Evolutionary conservation across 1,140 invertebrate genomes (phyloP).

Genomic region (Lepidurus couesii): DNA sequence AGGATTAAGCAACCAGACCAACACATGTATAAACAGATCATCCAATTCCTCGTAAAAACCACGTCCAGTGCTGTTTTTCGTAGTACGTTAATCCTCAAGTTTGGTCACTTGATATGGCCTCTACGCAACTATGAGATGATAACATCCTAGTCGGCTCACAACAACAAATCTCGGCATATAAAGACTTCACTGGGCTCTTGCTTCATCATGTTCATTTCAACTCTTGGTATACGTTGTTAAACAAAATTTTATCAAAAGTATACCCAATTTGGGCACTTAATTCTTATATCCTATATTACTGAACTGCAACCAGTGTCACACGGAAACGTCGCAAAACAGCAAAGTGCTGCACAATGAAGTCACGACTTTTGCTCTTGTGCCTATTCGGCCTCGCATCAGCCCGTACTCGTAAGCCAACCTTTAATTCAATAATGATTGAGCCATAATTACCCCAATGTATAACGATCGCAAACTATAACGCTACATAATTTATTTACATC

Average conservation of each 20-base stretch:
- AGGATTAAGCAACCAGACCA: neutral
- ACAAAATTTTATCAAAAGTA: no score
- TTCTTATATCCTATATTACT: neutral
- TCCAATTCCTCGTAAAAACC: neutral
- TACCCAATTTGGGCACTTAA: no score
- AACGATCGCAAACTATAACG: neutral
- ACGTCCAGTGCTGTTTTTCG: neutral
- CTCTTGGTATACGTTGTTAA: no score
- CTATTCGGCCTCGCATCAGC: neutral
- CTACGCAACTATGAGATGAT: neutral
- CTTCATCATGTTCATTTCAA: no score
- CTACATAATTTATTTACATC: neutral
- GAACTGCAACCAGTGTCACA: neutral
- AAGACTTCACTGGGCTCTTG: no score
- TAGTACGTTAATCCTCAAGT: neutral
- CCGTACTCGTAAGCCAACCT: neutral
- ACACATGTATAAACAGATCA: neutral
- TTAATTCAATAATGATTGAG: neutral
- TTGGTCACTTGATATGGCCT: neutral
- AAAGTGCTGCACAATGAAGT: neutral
- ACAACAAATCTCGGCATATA: no score
- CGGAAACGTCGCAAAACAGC: neutral
- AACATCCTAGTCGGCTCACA: no score
- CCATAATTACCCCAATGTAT: neutral
- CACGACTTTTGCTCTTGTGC: neutral